Conservation (phyloP, 2,888 invertebrate genomes). For the Hirtodrosophila alboralis region DNA sequence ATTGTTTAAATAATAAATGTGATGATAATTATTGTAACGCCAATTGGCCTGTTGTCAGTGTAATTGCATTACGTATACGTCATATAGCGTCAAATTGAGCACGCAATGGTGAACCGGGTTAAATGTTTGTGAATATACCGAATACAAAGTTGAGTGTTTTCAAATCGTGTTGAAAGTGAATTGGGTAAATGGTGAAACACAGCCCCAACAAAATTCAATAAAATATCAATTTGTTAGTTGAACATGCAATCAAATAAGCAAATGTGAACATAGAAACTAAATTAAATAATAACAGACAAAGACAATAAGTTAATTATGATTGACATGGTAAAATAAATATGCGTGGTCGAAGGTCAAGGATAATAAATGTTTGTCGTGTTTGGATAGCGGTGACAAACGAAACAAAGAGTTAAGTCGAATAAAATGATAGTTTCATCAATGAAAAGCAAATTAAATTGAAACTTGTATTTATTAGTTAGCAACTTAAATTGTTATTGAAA, state of each 20-base stretch:
- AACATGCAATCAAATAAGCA: constrained; percentile 1
- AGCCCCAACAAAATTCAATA: not conserved
- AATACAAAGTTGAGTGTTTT: not conserved
- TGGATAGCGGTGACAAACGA: too few relatives aligned
- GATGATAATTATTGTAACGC: constrained; percentile 27
- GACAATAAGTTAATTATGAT: not conserved
- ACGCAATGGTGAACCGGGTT: constrained; percentile 9
- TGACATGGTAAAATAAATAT: not conserved
- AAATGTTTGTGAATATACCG: constrained; percentile 13
- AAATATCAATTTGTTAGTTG: constrained; percentile 1
- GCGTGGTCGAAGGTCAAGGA: not conserved
- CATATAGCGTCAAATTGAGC: constrained; percentile 4
- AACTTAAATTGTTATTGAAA: not conserved
- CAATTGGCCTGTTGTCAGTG: not conserved
- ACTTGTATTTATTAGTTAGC: not conserved
- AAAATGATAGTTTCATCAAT: too few relatives aligned
- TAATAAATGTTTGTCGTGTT: not conserved
- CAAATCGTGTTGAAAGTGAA: too few relatives aligned
- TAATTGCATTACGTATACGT: constrained; percentile 22
- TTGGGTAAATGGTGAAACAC: not conserved
- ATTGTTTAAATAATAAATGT: constrained; percentile 51
- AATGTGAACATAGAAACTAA: not conserved
- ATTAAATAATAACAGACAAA: not conserved
- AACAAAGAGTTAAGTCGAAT: too few relatives aligned
- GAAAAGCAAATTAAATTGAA: not conserved